Base-by-base conservation (phyloP, 2,888 invertebrate genomes). In the Rotaria sp. region DNA sequence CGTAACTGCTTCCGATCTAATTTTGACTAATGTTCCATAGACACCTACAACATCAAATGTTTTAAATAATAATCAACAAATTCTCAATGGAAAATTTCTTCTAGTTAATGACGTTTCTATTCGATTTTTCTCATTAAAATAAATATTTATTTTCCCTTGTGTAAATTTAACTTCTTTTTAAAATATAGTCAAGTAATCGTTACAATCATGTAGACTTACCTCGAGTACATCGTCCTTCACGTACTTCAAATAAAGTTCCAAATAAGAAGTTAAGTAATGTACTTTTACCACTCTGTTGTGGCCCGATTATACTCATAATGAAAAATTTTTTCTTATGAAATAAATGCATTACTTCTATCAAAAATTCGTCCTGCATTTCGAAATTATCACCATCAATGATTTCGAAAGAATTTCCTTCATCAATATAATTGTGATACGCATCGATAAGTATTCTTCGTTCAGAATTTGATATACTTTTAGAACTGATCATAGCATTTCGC, bases 221-320 rank as follows among this genome's bases (percentile, higher is more conserved):
- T 50, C n/a, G 24, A 2, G 84, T 50, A 52, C 84, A 48, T 52
- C 50, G 52, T 50, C 48, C 30, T 52, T 48, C 30, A 11, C 52
- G 52, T 45, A n/a, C n/a, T 45, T 80, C 80, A 15, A 80, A 80
- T n/a, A 80, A 45, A 45, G 80, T 80, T 8, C 84, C 84, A 52
- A 84, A 84, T n/a, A 84, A 26, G 26, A 50, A 84, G 26, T 84
- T 84, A 8, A 84, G n/a, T 24, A 84, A 26, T n/a, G 84, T 84
- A 0, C 96, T 96, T 91, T 97, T 97, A 0, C 97, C 97, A 0
- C 96, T 95, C 10, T 97, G 97, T 93, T 97, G 97, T 0, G 96
- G 95, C 0, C 97, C 97, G 87, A 96, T 94, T 85, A 97, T 94
- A 45, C 80, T 80, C 4, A 48, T 84, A 26, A 84, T n/a, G 24